Evolutionary conservation across 2,888 invertebrate species (phyloP).

Genomic region (Lottia gigantea): DNA sequence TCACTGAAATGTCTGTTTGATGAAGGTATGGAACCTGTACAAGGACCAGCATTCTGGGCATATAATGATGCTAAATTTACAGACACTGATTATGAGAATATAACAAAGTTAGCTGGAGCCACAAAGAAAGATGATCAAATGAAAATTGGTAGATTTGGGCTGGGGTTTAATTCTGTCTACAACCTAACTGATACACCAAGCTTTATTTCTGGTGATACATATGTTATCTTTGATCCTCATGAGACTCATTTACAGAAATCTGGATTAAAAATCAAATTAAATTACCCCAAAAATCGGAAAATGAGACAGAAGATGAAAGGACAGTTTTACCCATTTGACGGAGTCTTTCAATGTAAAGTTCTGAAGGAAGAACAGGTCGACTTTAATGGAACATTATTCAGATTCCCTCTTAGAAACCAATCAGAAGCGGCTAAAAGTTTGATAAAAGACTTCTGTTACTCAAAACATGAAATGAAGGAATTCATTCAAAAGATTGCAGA

Average conservation of each 20-base stretch:
- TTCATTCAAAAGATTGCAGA: slow-evolving; percentile 51
- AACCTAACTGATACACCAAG: slow-evolving; percentile 64
- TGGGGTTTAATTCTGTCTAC: slow-evolving; percentile 64
- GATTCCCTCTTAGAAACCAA: slow-evolving; percentile 60
- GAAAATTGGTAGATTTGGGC: slow-evolving; percentile 63
- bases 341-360: not conserved
- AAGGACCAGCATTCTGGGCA: slow-evolving; percentile 65
- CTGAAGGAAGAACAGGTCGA: slow-evolving; percentile 1
- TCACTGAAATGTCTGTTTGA: slow-evolving; percentile 47
- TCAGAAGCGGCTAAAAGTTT: slow-evolving; percentile 53
- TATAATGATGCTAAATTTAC: slow-evolving; percentile 62
- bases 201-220: slow-evolving; percentile 53
- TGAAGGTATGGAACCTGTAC: slow-evolving; percentile 56
- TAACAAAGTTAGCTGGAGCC: slow-evolving; percentile 59
- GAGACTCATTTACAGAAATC: slow-evolving; percentile 45
- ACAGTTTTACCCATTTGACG: not conserved
- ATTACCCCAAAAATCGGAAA: not conserved
- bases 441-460: slow-evolving; percentile 52
- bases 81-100: slow-evolving; percentile 60
- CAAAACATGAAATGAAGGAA: slow-evolving; percentile 41
- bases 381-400: slow-evolving; percentile 58
- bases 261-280: slow-evolving; percentile 40
- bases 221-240: slow-evolving; percentile 65
- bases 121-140: slow-evolving; percentile 54
- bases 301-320: not conserved